Conservation (phyloP, 37 sponge, comb jelly and placozoan species). For the Bolinopsis microptera region DNA sequence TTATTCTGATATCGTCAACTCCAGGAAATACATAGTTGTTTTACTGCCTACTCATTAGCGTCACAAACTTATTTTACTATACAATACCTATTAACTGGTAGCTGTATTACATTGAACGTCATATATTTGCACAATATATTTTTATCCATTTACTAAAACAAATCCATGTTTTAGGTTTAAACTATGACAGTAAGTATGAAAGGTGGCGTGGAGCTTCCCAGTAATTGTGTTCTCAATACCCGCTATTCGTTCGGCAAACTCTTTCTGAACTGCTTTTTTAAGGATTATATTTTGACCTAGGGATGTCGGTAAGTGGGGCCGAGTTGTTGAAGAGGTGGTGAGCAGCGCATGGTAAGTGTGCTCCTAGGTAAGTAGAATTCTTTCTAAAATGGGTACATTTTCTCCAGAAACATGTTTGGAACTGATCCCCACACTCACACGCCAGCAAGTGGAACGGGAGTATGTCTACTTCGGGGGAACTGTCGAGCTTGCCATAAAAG, state of each 20-base stretch:
- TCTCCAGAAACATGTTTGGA: constrained; percentile 50
- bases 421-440: not conserved
- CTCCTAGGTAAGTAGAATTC: constrained; percentile 5
- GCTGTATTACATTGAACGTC: too few species aligned
- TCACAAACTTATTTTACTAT: too few species aligned
- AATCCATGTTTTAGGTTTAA: not conserved
- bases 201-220: not conserved
- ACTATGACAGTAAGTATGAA: not conserved
- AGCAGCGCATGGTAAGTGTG: not conserved
- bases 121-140: not conserved
- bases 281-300: not conserved
- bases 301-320: not conserved
- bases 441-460: constrained; percentile 43
- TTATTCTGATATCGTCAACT: too few species aligned
- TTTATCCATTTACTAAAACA: not conserved
- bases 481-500: constrained; percentile 17
- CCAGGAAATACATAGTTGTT: too few species aligned
- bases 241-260: not conserved
- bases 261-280: not conserved
- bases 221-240: not conserved
- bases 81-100: too few species aligned
- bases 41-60: too few species aligned
- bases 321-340: not conserved
- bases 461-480: constrained; percentile 58
- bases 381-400: constrained; percentile 40